Conservation (phyloP, 2,888 invertebrate genomes). For the Thymelicus acteon region DNA sequence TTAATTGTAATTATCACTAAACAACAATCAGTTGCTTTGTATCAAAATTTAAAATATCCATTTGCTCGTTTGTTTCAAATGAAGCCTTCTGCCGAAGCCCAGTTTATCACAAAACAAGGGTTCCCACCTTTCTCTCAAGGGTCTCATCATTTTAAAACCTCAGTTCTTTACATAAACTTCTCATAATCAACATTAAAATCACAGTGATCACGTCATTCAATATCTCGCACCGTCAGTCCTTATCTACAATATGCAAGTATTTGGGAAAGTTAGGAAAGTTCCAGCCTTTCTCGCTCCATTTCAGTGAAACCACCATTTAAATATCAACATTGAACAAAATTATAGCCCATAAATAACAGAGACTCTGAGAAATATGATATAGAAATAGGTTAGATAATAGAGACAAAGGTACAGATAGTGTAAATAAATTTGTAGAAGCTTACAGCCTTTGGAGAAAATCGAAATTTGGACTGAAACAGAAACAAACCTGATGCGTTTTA, state of each 20-base stretch:
- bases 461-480: neutral
- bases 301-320: neutral
- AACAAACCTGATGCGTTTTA: neutral
- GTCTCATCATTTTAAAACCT: conserved; percentile 49
- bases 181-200: conserved; percentile 68
- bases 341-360: neutral
- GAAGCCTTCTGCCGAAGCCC: conserved; percentile 17
- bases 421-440: neutral
- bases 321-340: neutral
- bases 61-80: neutral
- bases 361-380: neutral
- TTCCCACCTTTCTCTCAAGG: conserved; percentile 36
- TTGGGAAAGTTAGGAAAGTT: neutral
- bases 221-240: conserved; percentile 46
- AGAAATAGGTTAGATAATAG: conserved; percentile 4
- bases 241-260: conserved; percentile 32
- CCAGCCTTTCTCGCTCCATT: neutral
- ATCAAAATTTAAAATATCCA: conserved; percentile 2
- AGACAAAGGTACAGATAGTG: conserved; percentile 10
- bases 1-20: no score
- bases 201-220: conserved; percentile 61
- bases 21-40: no score
- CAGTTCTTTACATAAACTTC: conserved; percentile 50
- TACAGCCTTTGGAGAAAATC: neutral
- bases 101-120: conserved; percentile 12